These are phyloP conservation scores for Diabrotica virgifera DNA, from an alignment of 1,140 invertebrate species.

Conservation along the genomic window DNA sequence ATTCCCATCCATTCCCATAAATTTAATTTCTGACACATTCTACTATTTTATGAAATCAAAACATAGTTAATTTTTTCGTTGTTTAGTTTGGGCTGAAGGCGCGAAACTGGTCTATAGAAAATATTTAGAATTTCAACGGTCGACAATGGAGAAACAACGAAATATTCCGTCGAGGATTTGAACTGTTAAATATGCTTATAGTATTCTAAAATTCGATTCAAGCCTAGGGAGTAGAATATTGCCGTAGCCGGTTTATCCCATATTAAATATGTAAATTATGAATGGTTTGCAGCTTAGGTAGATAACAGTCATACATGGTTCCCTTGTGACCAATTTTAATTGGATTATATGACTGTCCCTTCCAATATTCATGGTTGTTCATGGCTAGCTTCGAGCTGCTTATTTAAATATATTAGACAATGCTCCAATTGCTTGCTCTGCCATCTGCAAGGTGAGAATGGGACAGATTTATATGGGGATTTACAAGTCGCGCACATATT, in stretches of 20 bases:
- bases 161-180: slow-evolving; percentile 26
- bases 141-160: slow-evolving; percentile 9
- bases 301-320: slow-evolving; percentile 43
- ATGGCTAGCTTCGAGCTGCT: not conserved
- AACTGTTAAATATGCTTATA: slow-evolving; percentile 30
- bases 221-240: slow-evolving; percentile 23
- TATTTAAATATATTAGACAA: slow-evolving; percentile 3
- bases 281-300: slow-evolving; percentile 42
- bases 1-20: too few relatives aligned
- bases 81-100: too few relatives aligned
- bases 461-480: not conserved
- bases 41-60: too few relatives aligned
- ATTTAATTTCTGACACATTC: too few relatives aligned
- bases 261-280: slow-evolving; percentile 45
- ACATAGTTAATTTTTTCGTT: too few relatives aligned
- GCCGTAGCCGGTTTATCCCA: slow-evolving; percentile 29
- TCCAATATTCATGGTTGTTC: slow-evolving; percentile 17
- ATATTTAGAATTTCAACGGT: not conserved
- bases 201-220: slow-evolving; percentile 14
- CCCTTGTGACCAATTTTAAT: slow-evolving; percentile 44
- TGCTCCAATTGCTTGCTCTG: not conserved
- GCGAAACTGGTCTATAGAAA: not conserved
- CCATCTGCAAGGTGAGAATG: slow-evolving; percentile 1
- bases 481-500: not conserved
- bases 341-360: slow-evolving; percentile 42